Base-by-base conservation (phyloP, 2,888 invertebrate genomes). In the Ormyrus pomaceus region DNA sequence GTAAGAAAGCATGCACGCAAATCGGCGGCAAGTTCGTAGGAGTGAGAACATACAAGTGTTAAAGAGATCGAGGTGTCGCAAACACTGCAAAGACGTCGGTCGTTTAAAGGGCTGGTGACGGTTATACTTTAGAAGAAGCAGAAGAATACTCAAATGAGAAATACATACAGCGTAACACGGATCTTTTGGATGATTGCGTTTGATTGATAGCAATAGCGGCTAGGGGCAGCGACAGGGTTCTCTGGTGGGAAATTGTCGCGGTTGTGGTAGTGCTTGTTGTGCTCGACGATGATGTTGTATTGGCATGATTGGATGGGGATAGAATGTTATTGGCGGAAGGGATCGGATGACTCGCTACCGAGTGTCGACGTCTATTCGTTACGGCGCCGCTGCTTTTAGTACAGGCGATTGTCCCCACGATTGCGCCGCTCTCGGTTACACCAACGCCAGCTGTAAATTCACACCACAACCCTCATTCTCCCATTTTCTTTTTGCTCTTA, bases 171-270 rank as follows among this genome's bases (percentile, higher is more conserved):
- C 90, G 89, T 89, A 90, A 87, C 87, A 90, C 87, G 81, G 90
- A 87, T 90, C 90, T 88, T 89, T 90, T 90, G 85, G 90, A 90
- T 89, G 90, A 88, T 90, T 90, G 90, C 86, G 88, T 87, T 89
- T 90, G 90, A 90, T 86, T 89, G 90, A 89, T 89, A 89, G 88
- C 88, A 87, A 88, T 93, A 80, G 93, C 93, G 7, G 93, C 93
- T 83, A 95, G 90, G 82, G 95, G 95, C 88, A 94, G 93, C 87
- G 95, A 95, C 88, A 94, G 92, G 83, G 95, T 95, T 89, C 95
- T 92, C 90, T 94, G 94, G 91, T 95, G 95, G 87, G 90, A 89
- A 87, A 89, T 89, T 88, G 89, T 88, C 85, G 88, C 86, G 86
- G 85, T 87, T 83, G 86, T 85, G 83, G 86, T 87, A 76, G 84